These are phyloP conservation scores for Aramus guarauna DNA, from an alignment of 2,113 vertebrate genomes.

Conservation along the genomic window DNA sequence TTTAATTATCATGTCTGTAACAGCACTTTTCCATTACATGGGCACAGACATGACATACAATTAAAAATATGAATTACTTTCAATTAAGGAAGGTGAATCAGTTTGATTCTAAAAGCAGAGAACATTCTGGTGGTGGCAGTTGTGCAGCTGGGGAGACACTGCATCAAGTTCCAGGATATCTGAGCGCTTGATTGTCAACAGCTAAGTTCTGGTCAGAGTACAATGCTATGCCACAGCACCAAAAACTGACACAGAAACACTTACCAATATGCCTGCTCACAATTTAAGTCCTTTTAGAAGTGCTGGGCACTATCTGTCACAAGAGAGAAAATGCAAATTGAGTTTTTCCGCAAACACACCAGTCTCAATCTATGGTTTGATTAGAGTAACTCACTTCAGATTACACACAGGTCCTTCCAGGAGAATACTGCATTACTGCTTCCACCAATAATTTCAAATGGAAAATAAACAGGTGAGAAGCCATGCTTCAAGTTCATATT, in stretches of 20 bases:
- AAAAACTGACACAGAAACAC: neutral
- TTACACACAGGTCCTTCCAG: neutral
- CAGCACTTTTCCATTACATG: neutral
- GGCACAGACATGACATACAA: neutral
- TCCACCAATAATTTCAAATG: neutral
- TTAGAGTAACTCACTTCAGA: neutral
- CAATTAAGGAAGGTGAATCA: neutral
- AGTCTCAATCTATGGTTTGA: neutral
- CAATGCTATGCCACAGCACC: neutral
- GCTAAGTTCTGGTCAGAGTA: neutral
- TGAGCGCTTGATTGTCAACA: neutral
- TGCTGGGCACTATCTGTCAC: neutral
- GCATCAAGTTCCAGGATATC: neutral
- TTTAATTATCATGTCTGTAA: neutral
- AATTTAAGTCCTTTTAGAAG: neutral
- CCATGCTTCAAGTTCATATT: neutral
- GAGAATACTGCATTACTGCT: neutral
- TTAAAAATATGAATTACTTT: constrained; percentile 23
- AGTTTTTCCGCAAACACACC: constrained; percentile 24
- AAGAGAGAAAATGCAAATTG: constrained; percentile 15
- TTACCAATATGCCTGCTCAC: neutral
- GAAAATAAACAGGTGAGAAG: neutral
- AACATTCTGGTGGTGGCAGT: neutral
- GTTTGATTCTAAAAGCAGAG: neutral
- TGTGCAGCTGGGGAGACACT: neutral